Evolutionary conservation across 2,797 vertebrate genomes (phyloP).

Genomic region (Smutsia gigantea): DNA sequence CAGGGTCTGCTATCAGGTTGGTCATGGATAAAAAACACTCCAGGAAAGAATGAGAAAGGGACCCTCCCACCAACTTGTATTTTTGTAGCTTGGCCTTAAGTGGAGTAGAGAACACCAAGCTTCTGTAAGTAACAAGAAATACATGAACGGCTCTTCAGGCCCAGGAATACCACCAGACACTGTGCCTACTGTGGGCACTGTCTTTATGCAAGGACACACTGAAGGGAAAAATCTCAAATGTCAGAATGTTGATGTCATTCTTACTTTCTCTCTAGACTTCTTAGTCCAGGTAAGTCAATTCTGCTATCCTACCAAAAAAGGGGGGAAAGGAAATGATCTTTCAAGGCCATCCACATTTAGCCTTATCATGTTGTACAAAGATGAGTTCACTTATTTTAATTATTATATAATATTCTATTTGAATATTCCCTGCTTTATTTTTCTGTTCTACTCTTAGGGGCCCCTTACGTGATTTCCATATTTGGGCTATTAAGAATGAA

Average conservation of each 20-base stretch:
- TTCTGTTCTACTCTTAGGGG: background rate
- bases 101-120: background rate
- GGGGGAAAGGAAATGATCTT: background rate
- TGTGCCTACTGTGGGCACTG: rapidly evolving
- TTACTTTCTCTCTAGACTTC: background rate
- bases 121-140: background rate
- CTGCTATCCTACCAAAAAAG: background rate
- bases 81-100: background rate
- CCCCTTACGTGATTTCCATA: background rate
- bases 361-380: background rate
- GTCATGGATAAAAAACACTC: background rate
- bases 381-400: background rate
- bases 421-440: background rate
- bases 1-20: background rate
- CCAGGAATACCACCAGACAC: background rate
- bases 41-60: background rate
- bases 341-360: background rate
- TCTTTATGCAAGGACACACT: background rate
- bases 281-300: background rate
- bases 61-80: rapidly evolving
- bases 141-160: background rate
- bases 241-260: background rate
- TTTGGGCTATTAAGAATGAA: background rate
- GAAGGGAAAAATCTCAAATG: background rate
- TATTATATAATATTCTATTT: background rate